phyloP scores from a whole-genome alignment of 2,797 vertebrate species.

The Hozukius guyotensis region DNA sequence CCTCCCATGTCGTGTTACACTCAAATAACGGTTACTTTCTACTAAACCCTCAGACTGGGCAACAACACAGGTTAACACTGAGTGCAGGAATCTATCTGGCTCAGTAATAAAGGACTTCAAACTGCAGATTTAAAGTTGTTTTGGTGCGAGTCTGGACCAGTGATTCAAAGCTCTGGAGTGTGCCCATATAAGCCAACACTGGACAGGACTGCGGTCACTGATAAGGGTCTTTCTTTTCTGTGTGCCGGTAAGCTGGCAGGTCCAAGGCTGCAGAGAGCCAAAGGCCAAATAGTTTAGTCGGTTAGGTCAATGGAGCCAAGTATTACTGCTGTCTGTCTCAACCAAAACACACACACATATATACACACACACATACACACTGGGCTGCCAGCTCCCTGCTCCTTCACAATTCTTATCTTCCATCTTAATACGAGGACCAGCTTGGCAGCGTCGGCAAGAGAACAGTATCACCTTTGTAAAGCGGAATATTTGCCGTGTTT shows the following conservation, averaged over 20 bases:
- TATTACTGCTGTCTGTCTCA: constrained; percentile 16
- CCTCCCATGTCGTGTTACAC: neutral
- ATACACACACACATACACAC: constrained; percentile 28
- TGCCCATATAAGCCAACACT: constrained; percentile 50
- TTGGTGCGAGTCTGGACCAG: constrained; percentile 16
- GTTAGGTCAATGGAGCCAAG: constrained; percentile 47
- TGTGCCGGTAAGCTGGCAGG: constrained; percentile 27
- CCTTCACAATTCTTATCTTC: constrained; percentile 45
- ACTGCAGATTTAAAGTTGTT: constrained; percentile 15
- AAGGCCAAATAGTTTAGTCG: constrained; percentile 50
- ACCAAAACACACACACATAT: neutral
- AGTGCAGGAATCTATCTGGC: neutral
- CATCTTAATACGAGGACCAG: constrained; percentile 40
- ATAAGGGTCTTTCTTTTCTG: constrained; percentile 39
- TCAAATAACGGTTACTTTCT: neutral
- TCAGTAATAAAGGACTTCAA: neutral
- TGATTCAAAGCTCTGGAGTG: constrained; percentile 3
- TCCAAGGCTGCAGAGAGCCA: constrained; percentile 31
- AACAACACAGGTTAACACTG: neutral
- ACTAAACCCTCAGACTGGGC: neutral
- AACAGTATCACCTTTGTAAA: constrained; percentile 69
- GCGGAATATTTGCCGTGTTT: constrained; percentile 33
- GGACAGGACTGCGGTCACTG: constrained; percentile 43
- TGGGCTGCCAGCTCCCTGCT: constrained; percentile 1
- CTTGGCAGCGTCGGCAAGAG: constrained; percentile 23